phyloP scores from a whole-genome alignment of 2,888 invertebrate species.

The Magallana nippona region DNA sequence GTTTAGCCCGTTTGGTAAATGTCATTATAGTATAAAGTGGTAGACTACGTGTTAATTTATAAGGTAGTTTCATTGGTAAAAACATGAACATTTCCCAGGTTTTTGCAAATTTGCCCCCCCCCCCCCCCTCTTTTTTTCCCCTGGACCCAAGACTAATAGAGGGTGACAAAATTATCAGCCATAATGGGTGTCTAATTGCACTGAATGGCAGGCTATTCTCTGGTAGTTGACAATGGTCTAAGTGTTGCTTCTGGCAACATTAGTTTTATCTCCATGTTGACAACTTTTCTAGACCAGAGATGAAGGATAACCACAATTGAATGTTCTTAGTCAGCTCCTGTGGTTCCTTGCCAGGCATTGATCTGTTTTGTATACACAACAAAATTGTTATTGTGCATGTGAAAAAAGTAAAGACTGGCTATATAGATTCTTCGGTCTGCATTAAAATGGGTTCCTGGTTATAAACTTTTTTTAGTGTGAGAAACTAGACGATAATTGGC shows the following conservation, averaged over 20 bases:
- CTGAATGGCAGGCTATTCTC: background rate
- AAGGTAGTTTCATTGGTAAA: too few species aligned
- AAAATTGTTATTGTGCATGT: background rate
- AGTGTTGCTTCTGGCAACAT: conserved; percentile 21
- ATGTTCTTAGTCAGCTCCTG: too few species aligned
- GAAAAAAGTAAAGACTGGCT: background rate
- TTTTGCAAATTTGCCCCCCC: background rate
- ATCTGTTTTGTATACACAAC: too few species aligned
- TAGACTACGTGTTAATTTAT: too few species aligned
- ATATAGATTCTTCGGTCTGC: background rate
- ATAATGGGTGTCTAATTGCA: conserved; percentile 1
- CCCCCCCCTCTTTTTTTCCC: background rate
- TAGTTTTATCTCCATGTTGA: conserved; percentile 4
- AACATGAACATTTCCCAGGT: too few species aligned
- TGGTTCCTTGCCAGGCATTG: too few species aligned
- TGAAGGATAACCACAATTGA: background rate
- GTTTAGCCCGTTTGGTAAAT: too few species aligned
- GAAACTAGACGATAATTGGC: conserved; percentile 8
- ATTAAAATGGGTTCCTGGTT: background rate
- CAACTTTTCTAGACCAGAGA: background rate
- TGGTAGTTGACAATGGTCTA: background rate
- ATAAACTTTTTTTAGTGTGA: conserved; percentile 1
- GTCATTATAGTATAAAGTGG: too few species aligned
- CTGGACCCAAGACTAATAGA: background rate
- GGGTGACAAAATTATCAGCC: background rate